A percentile compares a stretch with the other conserved stretches of the same genome.
phyloP scores from a whole-genome alignment of 2,113 vertebrate species.

The Engystomops pustulosus region DNA sequence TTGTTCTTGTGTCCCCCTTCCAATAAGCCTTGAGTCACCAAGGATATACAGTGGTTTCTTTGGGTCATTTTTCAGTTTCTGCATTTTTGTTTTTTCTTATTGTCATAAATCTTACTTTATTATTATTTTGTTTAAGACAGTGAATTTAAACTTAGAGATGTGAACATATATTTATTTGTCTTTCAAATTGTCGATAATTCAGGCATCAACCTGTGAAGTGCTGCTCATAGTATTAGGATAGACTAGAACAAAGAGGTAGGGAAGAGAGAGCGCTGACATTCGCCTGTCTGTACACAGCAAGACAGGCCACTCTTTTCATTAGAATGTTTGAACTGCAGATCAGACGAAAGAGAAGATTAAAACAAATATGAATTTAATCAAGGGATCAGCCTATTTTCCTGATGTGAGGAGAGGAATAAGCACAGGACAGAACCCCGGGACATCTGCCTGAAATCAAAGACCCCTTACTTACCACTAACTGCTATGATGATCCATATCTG shows the following conservation, averaged over 20 bases:
- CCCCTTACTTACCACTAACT: constrained; percentile 92
- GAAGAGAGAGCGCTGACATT: constrained; percentile 73
- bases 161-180: too few relatives aligned
- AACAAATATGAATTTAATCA: constrained; percentile 99
- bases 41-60: too few relatives aligned
- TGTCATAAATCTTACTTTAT: too few relatives aligned
- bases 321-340: constrained; percentile 83
- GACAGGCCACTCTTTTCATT: constrained; percentile 77
- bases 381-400: constrained; percentile 81
- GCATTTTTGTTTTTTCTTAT: too few relatives aligned
- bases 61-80: too few relatives aligned
- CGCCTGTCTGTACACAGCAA: constrained; percentile 74
- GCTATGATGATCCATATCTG: constrained; percentile 94
- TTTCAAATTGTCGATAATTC: not conserved
- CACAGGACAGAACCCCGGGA: constrained; percentile 91
- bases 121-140: too few relatives aligned
- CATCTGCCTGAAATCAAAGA: constrained; percentile 95
- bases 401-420: constrained; percentile 82
- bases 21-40: not conserved
- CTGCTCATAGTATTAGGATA: not conserved
- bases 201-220: constrained; percentile 15
- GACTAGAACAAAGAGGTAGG: constrained; percentile 25
- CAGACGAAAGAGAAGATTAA: constrained; percentile 91
- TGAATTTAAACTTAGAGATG: too few relatives aligned
- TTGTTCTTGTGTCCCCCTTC: not conserved